Evolutionary conservation across 2,113 vertebrate species (phyloP).

Genomic region (Xiphias gladius): DNA sequence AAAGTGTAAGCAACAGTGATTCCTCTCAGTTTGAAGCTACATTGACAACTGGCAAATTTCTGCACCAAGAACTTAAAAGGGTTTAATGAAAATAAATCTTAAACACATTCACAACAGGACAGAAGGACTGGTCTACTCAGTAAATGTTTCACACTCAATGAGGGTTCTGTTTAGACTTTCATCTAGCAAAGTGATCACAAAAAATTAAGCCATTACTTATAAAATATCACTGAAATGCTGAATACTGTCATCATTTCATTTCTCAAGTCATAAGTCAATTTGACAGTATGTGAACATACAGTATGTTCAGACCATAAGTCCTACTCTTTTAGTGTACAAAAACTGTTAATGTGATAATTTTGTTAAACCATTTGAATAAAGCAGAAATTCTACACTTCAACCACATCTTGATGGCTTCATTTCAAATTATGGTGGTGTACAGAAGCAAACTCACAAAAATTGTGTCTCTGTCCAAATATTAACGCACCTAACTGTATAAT

Average conservation of each 20-base stretch:
- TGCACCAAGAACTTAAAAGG: background rate
- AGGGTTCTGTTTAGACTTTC: background rate
- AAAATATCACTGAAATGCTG: background rate
- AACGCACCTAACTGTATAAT: too few relatives aligned
- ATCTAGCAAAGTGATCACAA: background rate
- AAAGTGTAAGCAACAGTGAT: conserved; percentile 49
- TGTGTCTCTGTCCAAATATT: too few relatives aligned
- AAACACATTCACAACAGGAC: background rate
- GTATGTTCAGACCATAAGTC: too few relatives aligned
- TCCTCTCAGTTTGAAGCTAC: background rate
- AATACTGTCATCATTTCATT: conserved; percentile 5
- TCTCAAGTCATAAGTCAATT: too few relatives aligned
- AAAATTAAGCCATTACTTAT: background rate
- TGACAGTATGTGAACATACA: too few relatives aligned
- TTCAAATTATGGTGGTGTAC: too few relatives aligned
- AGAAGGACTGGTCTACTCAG: background rate
- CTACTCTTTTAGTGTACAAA: too few relatives aligned
- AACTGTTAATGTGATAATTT: too few relatives aligned
- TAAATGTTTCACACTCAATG: background rate
- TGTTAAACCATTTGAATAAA: too few relatives aligned
- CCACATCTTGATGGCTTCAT: too few relatives aligned
- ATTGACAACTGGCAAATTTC: background rate
- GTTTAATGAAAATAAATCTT: background rate
- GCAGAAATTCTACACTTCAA: too few relatives aligned
- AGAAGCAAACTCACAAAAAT: too few relatives aligned